Base-by-base conservation (phyloP, 2,113 vertebrate species). In the Rhagologus leucostigma region DNA sequence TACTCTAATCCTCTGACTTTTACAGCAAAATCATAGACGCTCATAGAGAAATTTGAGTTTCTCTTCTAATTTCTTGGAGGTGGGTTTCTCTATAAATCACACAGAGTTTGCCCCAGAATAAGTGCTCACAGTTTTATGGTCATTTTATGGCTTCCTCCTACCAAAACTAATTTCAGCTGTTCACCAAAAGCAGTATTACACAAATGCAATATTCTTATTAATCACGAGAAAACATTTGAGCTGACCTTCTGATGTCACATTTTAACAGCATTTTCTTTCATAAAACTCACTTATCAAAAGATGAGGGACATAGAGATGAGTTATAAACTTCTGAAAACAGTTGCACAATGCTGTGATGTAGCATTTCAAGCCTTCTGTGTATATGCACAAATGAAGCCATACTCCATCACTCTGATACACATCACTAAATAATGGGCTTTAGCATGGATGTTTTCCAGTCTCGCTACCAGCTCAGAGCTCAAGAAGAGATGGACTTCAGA, bases 291-390 rank as follows among this genome's bases (percentile, higher is more conserved):
- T 33, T 70, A 21, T 7, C 1, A 5, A 60, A 85, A 79, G 33
- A 32, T 0, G 1, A 60, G 37, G 18, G 10, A 10, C 3, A 1
- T 32, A 52, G 56, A 84, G 23, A 19, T 53, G 76, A 55, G 22
- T 73, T 87, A 20, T 0, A 73, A 79, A 82, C 65, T 87, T 73
- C 26, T 46, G 37, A 30, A 67, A 84, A 41, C 14, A 19, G 15
- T 52, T 85, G 41, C 11, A 23, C 1, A 8, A 3, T 56, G 33
- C 46, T 65, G 18, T 57, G 69, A 49, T 91, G 23, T 7, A 79
- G 27, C 39, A 20, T 29, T 69, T 78, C 22, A 74, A 41, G 13
- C 9, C 4, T 88, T 68, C 57, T 90, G 9, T 53, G 18, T 53
- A 35, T 13, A 16, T 53, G 30, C 22, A 47, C 22, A 5, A 11